Percentiles rank a stretch among this genome's conserved stretches.
These are phyloP conservation scores for Platynereis dumerilii DNA, from an alignment of 2,888 invertebrate species.

Conservation along the genomic window DNA sequence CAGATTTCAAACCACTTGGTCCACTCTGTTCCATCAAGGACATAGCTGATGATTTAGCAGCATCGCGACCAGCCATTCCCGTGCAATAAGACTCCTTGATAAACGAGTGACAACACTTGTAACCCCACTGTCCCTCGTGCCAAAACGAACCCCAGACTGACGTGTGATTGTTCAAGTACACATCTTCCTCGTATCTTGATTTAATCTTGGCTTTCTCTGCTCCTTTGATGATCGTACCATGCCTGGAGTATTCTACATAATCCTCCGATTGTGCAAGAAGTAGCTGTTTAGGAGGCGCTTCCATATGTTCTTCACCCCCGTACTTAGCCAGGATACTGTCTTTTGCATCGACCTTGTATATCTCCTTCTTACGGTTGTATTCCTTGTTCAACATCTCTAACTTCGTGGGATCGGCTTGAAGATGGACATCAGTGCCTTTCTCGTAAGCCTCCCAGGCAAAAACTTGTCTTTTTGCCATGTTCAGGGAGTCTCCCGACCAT, in stretches of 20 bases:
- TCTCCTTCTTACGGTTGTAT: conserved; percentile 87
- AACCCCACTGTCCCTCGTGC: conserved; percentile 93
- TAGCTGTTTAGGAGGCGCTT: conserved; percentile 86
- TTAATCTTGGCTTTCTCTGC: conserved; percentile 85
- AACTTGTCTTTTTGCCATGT: conserved; percentile 88
- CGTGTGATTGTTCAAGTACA: conserved; percentile 89
- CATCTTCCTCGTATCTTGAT: conserved; percentile 93
- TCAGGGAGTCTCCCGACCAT: conserved; percentile 89
- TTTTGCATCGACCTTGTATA: conserved; percentile 82
- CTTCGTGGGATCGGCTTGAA: conserved; percentile 97
- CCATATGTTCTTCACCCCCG: conserved; percentile 88
- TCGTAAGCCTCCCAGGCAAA: conserved; percentile 98
- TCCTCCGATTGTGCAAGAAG: conserved; percentile 93
- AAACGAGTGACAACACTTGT: conserved; percentile 91
- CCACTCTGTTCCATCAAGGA: too few relatives aligned
- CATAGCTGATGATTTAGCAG: too few relatives aligned
- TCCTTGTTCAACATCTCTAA: conserved; percentile 88
- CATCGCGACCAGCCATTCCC: conserved; percentile 66
- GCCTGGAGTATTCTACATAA: conserved; percentile 93
- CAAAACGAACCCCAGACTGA: conserved; percentile 97
- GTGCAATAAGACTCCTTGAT: conserved; percentile 68
- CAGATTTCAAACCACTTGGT: too few relatives aligned
- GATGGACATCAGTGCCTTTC: conserved; percentile 63
- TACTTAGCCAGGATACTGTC: conserved; percentile 88
- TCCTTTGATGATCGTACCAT: conserved; percentile 80